phyloP scores from a whole-genome alignment of 2,113 vertebrate species.

The Acanthisitta chloris region DNA sequence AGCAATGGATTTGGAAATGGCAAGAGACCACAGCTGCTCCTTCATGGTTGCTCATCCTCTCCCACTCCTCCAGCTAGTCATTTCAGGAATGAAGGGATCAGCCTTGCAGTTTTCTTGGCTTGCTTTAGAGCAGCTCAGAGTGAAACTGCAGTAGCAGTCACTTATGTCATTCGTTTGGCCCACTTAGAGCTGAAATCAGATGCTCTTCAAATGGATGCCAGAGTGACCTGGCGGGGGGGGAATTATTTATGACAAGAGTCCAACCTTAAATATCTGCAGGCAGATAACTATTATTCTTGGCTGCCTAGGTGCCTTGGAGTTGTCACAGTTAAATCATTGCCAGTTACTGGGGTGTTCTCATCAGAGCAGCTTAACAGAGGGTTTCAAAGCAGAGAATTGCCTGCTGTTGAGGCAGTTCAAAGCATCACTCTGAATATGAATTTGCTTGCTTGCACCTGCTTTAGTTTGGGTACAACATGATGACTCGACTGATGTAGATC shows the following conservation, averaged over 20 bases:
- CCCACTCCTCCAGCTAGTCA: conserved; percentile 8
- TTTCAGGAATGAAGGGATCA: not conserved
- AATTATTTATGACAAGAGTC: not conserved
- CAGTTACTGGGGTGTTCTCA: not conserved
- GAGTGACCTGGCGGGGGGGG: not conserved
- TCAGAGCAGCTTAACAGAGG: not conserved
- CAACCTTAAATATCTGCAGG: not conserved
- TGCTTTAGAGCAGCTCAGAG: conserved; percentile 12
- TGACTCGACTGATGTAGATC: not conserved
- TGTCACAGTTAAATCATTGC: not conserved
- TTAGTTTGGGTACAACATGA: not conserved
- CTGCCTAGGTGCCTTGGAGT: not conserved
- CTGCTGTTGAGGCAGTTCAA: not conserved
- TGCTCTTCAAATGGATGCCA: not conserved
- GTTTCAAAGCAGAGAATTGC: not conserved
- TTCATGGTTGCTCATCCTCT: conserved; percentile 32
- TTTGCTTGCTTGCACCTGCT: not conserved
- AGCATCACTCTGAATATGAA: not conserved
- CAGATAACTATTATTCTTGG: not conserved
- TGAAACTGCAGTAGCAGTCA: not conserved
- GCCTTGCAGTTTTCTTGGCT: not conserved
- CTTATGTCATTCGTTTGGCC: not conserved
- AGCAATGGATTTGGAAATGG: conserved; percentile 8
- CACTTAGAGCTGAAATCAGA: conserved; percentile 7
- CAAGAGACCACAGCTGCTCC: conserved; percentile 17